Percentiles rank a stretch among this genome's conserved stretches.
Conservation (phyloP, 1,140 invertebrate species). For the Apis cerana region DNA sequence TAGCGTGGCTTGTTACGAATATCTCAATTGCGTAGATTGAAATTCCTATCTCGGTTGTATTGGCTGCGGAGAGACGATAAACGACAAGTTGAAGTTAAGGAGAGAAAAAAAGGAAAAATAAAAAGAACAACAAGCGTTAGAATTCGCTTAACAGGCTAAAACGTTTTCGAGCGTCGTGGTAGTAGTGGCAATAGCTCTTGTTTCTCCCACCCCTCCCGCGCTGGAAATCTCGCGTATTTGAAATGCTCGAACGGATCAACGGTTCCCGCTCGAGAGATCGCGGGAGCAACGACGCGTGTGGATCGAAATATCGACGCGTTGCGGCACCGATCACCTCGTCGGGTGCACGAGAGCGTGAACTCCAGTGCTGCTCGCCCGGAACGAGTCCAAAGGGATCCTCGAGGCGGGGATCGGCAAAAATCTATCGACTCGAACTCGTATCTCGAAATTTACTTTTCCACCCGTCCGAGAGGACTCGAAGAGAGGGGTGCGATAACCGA, state of each 20-base stretch:
- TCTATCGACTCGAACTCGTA: no score
- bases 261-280: constrained; percentile 7
- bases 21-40: constrained; percentile 39
- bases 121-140: neutral
- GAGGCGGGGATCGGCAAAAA: no score
- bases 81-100: neutral
- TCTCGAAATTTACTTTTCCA: no score
- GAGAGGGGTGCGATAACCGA: no score
- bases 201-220: neutral
- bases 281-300: constrained; percentile 7
- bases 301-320: neutral
- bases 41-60: constrained; percentile 1
- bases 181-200: neutral
- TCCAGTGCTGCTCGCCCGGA: neutral
- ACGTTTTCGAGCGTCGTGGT: neutral
- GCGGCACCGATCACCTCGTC: neutral
- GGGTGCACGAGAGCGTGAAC: constrained; percentile 7
- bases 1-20: neutral
- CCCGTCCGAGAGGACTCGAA: no score
- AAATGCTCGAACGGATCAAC: constrained; percentile 15
- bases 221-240: constrained; percentile 5
- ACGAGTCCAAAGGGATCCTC: no score
- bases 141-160: neutral
- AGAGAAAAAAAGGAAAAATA: no score
- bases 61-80: neutral